Evolutionary conservation across 2,113 vertebrate species (phyloP), one percentile per base, ranked within the genome.

Genomic region (Pao palembangensis): DNA sequence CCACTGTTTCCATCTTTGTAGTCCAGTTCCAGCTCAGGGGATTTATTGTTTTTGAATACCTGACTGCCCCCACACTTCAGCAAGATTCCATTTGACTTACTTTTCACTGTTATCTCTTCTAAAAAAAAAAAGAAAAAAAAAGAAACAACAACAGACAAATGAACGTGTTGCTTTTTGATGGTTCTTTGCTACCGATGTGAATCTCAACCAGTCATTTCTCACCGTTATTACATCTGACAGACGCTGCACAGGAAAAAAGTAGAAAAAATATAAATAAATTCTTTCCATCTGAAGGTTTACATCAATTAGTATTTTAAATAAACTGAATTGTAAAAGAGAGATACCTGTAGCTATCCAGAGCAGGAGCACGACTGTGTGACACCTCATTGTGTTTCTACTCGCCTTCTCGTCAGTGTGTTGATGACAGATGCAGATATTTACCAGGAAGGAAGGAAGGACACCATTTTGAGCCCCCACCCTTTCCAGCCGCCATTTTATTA

Each of bases 401-500:
- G 19, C 55, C 20, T 13, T 44, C 34, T 38, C 11, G 34, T 38
- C 53, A 43, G 47, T 57, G 61, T 63, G 31, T 51, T 23, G 65
- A 6, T 18, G 50, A 57, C 52, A 67, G 31, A 43, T 3, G 21
- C 10, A 69, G 44, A 31, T 60, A 63, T 16, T 58, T 0, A 50
- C 47, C 55, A 28, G 6, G 25, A 28, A 28, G 25, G 25, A 28
- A 69, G 76, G 64, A 87, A 73, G 70, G 28, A 0, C 55, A 69
- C 82, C 80, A 87, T 87, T 81, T 87, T 83, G 58, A 77, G 14
- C 54, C 25, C 15, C 2, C 0, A 0, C 23, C 58, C 17, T 6
- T 17, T 7, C 8, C 44, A 47, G 1, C 81, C n/a, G 71, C 84
- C 85, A 87, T 87, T 86, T 86, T 82, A 78, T 46, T 46, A 12